Percentiles rank a stretch among this genome's conserved stretches.
These are phyloP conservation scores for Caerostris extrusa DNA, from an alignment of 1,140 invertebrate species.

Conservation along the genomic window DNA sequence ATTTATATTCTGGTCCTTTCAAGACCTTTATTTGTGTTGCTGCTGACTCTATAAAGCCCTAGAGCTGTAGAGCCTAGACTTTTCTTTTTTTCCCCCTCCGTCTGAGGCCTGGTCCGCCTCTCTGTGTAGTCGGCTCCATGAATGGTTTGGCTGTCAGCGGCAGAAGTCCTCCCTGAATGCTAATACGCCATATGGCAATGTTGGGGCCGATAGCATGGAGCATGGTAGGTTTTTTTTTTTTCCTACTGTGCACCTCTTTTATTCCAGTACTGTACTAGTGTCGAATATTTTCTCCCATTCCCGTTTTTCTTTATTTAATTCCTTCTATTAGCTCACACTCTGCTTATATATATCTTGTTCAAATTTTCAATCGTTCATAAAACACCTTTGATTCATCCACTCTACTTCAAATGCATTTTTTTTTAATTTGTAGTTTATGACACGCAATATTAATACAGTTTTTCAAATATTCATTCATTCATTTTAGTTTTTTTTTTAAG, in stretches of 20 bases:
- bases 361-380: too few relatives aligned
- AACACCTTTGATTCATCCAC: too few relatives aligned
- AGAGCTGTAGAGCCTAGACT: neutral
- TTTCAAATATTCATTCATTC: too few relatives aligned
- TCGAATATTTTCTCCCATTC: neutral
- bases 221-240: neutral
- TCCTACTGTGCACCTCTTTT: neutral
- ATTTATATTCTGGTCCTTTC: neutral
- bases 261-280: neutral
- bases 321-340: too few relatives aligned
- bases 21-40: neutral
- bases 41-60: neutral
- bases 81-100: neutral
- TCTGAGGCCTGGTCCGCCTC: constrained; percentile 35
- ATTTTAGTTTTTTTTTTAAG: too few relatives aligned
- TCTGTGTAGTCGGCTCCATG: constrained; percentile 44
- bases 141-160: constrained; percentile 54
- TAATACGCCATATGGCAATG: constrained; percentile 61
- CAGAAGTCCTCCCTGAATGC: constrained; percentile 59
- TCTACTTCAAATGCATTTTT: too few relatives aligned
- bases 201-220: neutral
- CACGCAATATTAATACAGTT: too few relatives aligned
- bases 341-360: too few relatives aligned
- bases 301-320: too few relatives aligned
- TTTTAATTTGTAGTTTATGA: too few relatives aligned